A percentile compares a stretch with the other conserved stretches of the same genome.
phyloP scores from a whole-genome alignment of 2,888 invertebrate species.

The Caenorhabditis sulstoni region DNA sequence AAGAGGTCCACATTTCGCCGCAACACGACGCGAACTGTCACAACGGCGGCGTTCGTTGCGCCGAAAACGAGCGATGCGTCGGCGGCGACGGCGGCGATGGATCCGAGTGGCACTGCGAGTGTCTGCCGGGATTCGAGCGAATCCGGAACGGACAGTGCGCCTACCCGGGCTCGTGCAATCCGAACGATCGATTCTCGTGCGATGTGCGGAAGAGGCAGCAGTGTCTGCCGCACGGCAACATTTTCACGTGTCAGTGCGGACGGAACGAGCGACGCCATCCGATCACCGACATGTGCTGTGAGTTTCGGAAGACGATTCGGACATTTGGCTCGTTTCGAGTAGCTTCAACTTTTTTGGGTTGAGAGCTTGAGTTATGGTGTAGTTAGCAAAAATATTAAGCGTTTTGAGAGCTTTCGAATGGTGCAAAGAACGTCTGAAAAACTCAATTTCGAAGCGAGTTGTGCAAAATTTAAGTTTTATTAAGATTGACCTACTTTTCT shows the following conservation, averaged over 20 bases:
- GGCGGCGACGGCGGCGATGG: constrained; percentile 52
- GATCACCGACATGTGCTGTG: constrained; percentile 79
- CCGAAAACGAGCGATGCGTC: constrained; percentile 70
- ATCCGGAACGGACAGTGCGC: constrained; percentile 73
- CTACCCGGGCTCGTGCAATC: constrained; percentile 79
- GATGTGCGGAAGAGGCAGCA: constrained; percentile 78
- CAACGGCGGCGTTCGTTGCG: constrained; percentile 70
- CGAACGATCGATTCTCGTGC: constrained; percentile 73
- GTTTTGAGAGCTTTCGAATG: no score
- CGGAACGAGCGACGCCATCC: constrained; percentile 77
- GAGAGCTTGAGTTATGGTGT: no score
- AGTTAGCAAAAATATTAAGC: no score
- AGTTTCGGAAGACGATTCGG: background rate
- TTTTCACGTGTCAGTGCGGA: constrained; percentile 79
- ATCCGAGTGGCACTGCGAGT: constrained; percentile 68
- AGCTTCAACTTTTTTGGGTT: no score
- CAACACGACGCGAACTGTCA: constrained; percentile 72
- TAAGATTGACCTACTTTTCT: no score
- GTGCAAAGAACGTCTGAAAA: no score
- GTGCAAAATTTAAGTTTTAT: no score
- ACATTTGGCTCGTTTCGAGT: no score
- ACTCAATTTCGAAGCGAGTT: no score
- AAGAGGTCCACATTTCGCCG: constrained; percentile 66
- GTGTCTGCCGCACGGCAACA: constrained; percentile 77
- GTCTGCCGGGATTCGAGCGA: constrained; percentile 73